Evolutionary conservation across 2,888 invertebrate species (phyloP).

Genomic region (Andrena fulva): DNA sequence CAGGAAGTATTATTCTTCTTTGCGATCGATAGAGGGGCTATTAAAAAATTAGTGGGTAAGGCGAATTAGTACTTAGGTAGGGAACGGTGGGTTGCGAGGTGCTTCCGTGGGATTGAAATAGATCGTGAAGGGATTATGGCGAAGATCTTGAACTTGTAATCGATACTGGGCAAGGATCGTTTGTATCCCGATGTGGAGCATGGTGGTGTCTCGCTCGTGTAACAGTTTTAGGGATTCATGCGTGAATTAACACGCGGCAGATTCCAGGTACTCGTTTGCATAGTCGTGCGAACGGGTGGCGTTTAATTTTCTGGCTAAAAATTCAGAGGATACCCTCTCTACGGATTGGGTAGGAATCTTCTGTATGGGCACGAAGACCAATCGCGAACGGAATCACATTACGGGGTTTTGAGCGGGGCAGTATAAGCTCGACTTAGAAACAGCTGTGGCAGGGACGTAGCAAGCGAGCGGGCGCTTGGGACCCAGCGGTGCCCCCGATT

Average conservation of each 20-base stretch:
- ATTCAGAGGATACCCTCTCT: constrained; percentile 58
- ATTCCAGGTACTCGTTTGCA: background rate
- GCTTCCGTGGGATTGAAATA: background rate
- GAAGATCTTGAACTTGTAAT: constrained; percentile 24
- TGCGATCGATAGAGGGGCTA: too few relatives aligned
- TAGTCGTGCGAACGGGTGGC: background rate
- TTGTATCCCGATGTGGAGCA: background rate
- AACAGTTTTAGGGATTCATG: background rate
- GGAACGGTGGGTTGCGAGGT: background rate
- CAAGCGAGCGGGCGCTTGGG: constrained; percentile 2
- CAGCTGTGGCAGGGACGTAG: constrained; percentile 83
- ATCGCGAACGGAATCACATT: constrained; percentile 60
- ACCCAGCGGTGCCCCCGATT: background rate
- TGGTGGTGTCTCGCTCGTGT: background rate
- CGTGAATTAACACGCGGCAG: background rate
- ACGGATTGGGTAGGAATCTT: constrained; percentile 79
- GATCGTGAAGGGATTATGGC: background rate
- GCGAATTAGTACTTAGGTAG: background rate
- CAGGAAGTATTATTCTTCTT: too few relatives aligned
- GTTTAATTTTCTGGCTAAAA: background rate
- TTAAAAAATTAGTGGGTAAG: too few relatives aligned
- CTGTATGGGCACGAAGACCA: constrained; percentile 63
- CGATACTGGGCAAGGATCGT: constrained; percentile 17
- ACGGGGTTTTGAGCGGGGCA: constrained; percentile 72
- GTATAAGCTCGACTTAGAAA: constrained; percentile 83